Base-by-base conservation (phyloP, 2,113 vertebrate species). In the Tetrao urogallus region DNA sequence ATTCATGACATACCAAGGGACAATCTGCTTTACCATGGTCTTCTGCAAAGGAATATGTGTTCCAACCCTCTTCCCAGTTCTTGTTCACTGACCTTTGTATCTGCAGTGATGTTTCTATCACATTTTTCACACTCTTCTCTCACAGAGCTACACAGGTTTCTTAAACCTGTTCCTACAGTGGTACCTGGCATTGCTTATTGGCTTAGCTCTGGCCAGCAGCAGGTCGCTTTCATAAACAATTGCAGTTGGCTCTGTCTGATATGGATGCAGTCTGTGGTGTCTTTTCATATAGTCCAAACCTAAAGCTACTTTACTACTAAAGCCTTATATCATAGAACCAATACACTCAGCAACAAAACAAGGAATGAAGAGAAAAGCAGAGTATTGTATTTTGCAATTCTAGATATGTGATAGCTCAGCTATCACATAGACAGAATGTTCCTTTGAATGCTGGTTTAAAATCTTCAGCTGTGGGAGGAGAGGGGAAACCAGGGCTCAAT, bases 141-240 rank as follows among this genome's bases (percentile, higher is more conserved):
- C 47, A 64, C 1, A 2, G 10, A 61, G 58, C 25, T 73, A 34
- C 0, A 0, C 60, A 56, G 54, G 8, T 89, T 89, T 61, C 40
- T 63, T 38, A 47, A 54, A 6, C 25, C 11, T 1, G 3, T 67
- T 85, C 82, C 82, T 42, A 56, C 13, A 56, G 47, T 72, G 48
- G 20, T 2, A 5, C 14, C 17, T 6, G 19, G 45, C 32, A 70
- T 72, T 65, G 58, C 9, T 25, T 10, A 61, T 56, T 36, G 16
- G 20, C 36, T 92, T 8, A 82, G 52, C 38, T 82, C 10, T 45
- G 48, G 63, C 16, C 34, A 3, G 0, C 0, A 1, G 32, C 10
- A 3, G 8, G 34, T 78, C 13, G 25, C 0, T 79, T 82, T 72
- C 3, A 0, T 43, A 80, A 43, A 43, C 72, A 36, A 4, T 25